Evolutionary conservation across 2,797 vertebrate species (phyloP).

Genomic region (Bufotes viridis): DNA sequence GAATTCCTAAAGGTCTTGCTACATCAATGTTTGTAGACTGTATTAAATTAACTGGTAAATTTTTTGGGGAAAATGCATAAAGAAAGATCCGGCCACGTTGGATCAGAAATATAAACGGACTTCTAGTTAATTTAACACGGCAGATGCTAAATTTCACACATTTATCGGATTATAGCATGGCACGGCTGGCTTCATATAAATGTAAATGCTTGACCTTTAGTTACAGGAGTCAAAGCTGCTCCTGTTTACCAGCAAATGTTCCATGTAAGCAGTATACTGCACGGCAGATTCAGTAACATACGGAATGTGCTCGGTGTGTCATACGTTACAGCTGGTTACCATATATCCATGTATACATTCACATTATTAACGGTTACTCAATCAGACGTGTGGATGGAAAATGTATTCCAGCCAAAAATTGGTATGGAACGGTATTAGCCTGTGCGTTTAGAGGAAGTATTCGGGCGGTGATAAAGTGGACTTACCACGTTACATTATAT

Average conservation of each 20-base stretch:
- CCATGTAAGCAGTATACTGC: background rate
- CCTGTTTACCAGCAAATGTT: slow-evolving; percentile 20
- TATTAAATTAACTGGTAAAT: slow-evolving; percentile 3
- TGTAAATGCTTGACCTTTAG: slow-evolving; percentile 34
- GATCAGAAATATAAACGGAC: background rate
- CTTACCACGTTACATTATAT: background rate
- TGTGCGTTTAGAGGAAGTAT: no score
- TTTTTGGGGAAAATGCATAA: slow-evolving; percentile 3
- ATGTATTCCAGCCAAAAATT: background rate
- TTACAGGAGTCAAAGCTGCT: slow-evolving; percentile 28
- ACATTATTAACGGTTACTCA: background rate
- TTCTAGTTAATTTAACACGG: background rate
- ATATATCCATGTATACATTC: background rate
- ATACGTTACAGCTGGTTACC: slow-evolving; percentile 4
- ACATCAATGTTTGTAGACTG: background rate
- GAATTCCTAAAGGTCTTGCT: background rate
- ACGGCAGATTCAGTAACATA: slow-evolving; percentile 2
- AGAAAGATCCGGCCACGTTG: background rate
- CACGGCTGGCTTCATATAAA: background rate
- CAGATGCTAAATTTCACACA: slow-evolving; percentile 31
- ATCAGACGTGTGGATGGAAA: background rate
- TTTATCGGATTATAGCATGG: background rate
- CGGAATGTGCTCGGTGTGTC: background rate
- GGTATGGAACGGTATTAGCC: background rate
- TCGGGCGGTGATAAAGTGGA: background rate